Conservation (phyloP, 2,113 vertebrate genomes). For the Ancistrus triradiatus region DNA sequence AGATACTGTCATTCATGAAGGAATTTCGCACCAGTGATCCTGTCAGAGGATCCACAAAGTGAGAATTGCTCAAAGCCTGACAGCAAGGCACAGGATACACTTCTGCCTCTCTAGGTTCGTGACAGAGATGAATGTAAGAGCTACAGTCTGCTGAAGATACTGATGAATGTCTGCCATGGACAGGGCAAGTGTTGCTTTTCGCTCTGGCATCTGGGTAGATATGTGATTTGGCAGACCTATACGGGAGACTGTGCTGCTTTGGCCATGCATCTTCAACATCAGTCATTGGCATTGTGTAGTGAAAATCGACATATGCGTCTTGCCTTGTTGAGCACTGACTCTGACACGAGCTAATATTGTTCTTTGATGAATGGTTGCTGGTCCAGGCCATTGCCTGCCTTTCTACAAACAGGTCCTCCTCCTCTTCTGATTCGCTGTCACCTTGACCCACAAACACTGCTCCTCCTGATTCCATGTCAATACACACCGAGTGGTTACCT, state of each 20-base stretch:
- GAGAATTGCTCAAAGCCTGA: conserved; percentile 51
- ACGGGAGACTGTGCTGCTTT: conserved; percentile 57
- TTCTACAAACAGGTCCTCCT: conserved; percentile 57
- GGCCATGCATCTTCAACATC: conserved; percentile 72
- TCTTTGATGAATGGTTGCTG: conserved; percentile 73
- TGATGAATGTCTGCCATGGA: conserved; percentile 55
- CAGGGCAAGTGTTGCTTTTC: conserved; percentile 63
- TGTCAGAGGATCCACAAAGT: conserved; percentile 70
- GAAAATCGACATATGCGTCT: conserved; percentile 63
- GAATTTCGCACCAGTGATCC: conserved; percentile 65
- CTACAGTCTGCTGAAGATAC: conserved; percentile 57
- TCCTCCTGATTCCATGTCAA: conserved; percentile 61
- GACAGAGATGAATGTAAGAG: conserved; percentile 66
- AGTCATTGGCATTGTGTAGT: conserved; percentile 71
- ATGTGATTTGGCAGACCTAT: conserved; percentile 55
- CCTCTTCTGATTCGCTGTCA: conserved; percentile 62
- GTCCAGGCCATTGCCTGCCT: conserved; percentile 72
- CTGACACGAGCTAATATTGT: conserved; percentile 52
- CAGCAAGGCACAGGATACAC: conserved; percentile 58
- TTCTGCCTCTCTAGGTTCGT: conserved; percentile 52
- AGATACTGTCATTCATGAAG: conserved; percentile 50
- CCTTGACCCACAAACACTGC: conserved; percentile 58
- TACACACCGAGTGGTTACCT: conserved; percentile 61
- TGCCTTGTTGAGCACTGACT: conserved; percentile 56
- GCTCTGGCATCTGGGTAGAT: conserved; percentile 59